A percentile compares a stretch with the other conserved stretches of the same genome.
Conservation (phyloP, 2,888 invertebrate genomes). For the Anarsia innoxiella region DNA sequence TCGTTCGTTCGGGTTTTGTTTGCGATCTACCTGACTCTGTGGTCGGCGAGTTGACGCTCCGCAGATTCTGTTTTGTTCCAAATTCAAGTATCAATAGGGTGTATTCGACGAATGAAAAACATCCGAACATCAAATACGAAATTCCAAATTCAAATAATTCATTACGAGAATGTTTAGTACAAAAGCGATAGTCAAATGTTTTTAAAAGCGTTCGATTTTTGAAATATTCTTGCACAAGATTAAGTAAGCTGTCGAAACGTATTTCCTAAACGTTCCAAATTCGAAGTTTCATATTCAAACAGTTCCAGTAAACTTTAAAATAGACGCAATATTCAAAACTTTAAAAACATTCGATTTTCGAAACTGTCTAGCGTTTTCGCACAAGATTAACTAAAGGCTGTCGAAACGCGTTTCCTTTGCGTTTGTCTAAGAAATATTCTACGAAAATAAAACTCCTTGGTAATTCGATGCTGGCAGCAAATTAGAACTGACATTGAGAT, state of each 20-base stretch:
- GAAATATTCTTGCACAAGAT: constrained; percentile 12
- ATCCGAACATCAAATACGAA: constrained; percentile 13
- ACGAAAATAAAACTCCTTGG: constrained; percentile 66
- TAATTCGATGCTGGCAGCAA: constrained; percentile 64
- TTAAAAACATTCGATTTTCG: not conserved
- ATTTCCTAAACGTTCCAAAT: too few species aligned
- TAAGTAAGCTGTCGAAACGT: not conserved
- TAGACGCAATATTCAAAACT: not conserved
- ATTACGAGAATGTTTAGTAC: not conserved
- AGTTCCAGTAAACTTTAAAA: not conserved
- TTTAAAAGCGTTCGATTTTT: constrained; percentile 16
- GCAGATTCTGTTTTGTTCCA: constrained; percentile 36
- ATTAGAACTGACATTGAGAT: too few species aligned
- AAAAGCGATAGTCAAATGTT: constrained; percentile 1
- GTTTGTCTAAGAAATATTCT: constrained; percentile 42
- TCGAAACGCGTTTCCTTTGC: constrained; percentile 62
- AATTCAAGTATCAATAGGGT: too few species aligned
- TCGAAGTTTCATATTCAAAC: too few species aligned
- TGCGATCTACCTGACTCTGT: constrained; percentile 31
- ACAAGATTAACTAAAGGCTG: constrained; percentile 42
- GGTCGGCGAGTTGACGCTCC: constrained; percentile 30
- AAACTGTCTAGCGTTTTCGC: constrained; percentile 29
- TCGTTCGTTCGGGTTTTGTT: constrained; percentile 51
- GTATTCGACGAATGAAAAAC: too few species aligned
- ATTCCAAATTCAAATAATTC: constrained; percentile 1